Evolutionary conservation across 2,888 invertebrate genomes (phyloP).

Genomic region (Ditula angustiorana): DNA sequence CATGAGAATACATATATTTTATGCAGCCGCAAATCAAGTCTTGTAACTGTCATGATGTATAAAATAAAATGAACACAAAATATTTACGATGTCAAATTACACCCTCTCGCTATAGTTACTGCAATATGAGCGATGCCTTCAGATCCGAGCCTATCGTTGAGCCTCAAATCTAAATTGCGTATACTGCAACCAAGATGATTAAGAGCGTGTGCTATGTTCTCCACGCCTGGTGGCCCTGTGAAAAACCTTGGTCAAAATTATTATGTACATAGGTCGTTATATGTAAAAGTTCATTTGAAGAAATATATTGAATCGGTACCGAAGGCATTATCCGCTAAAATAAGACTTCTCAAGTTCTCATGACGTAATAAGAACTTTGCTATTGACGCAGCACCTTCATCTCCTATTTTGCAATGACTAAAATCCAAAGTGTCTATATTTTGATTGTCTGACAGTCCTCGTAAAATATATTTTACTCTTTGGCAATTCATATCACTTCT

Average conservation of each 20-base stretch:
- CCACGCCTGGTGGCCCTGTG: constrained; percentile 72
- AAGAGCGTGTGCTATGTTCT: constrained; percentile 72
- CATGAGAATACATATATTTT: too few species aligned
- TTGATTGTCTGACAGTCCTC: constrained; percentile 69
- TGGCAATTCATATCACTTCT: constrained; percentile 79
- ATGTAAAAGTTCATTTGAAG: too few species aligned
- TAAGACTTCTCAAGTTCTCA: constrained; percentile 74
- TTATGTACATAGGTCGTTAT: not conserved
- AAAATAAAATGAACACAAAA: not conserved
- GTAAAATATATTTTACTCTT: constrained; percentile 73
- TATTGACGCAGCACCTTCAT: constrained; percentile 86
- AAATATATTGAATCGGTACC: too few species aligned
- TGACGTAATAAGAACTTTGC: constrained; percentile 83
- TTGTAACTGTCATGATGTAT: too few species aligned
- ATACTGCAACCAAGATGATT: constrained; percentile 72
- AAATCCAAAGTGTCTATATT: constrained; percentile 86
- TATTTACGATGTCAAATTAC: constrained; percentile 74
- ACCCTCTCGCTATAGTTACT: constrained; percentile 78
- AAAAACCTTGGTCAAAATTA: constrained; percentile 1
- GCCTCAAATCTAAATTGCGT: constrained; percentile 70
- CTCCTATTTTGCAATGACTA: constrained; percentile 87
- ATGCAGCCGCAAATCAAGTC: too few species aligned
- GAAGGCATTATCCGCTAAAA: constrained; percentile 83
- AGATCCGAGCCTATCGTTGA: constrained; percentile 76
- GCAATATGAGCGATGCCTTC: constrained; percentile 77